These are phyloP conservation scores for Leucophenga maculata DNA, from an alignment of 2,888 invertebrate genomes.

Conservation along the genomic window DNA sequence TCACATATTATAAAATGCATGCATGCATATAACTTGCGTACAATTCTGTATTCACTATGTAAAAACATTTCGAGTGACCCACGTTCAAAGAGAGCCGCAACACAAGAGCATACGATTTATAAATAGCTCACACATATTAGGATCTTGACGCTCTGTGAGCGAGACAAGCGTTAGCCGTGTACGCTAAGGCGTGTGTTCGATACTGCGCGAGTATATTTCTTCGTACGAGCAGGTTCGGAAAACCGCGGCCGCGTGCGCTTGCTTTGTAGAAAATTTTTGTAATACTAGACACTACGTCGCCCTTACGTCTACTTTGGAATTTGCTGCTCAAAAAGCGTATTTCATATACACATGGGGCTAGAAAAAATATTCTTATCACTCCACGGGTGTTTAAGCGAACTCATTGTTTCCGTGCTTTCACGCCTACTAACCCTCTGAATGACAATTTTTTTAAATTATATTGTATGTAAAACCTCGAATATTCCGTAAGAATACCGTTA, in stretches of 20 bases:
- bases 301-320: conserved; percentile 50
- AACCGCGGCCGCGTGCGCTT: neutral
- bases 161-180: conserved; percentile 19
- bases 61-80: no score
- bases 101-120: no score
- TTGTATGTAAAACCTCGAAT: no score
- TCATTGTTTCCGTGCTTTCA: conserved; percentile 32
- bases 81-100: no score
- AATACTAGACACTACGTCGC: conserved; percentile 28
- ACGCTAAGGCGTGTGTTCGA: conserved; percentile 8
- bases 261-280: neutral
- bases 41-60: no score
- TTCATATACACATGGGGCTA: conserved; percentile 60
- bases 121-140: no score
- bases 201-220: neutral
- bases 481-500: no score
- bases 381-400: conserved; percentile 52
- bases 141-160: no score
- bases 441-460: conserved; percentile 23
- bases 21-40: no score
- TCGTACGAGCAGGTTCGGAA: neutral
- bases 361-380: conserved; percentile 54
- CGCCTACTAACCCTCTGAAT: conserved; percentile 35
- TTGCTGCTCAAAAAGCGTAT: conserved; percentile 54
- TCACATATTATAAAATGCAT: no score